Percentiles rank a stretch among this genome's conserved stretches.
These are phyloP conservation scores for Rhyacophila brunnea DNA, from an alignment of 1,140 invertebrate genomes.

Conservation along the genomic window DNA sequence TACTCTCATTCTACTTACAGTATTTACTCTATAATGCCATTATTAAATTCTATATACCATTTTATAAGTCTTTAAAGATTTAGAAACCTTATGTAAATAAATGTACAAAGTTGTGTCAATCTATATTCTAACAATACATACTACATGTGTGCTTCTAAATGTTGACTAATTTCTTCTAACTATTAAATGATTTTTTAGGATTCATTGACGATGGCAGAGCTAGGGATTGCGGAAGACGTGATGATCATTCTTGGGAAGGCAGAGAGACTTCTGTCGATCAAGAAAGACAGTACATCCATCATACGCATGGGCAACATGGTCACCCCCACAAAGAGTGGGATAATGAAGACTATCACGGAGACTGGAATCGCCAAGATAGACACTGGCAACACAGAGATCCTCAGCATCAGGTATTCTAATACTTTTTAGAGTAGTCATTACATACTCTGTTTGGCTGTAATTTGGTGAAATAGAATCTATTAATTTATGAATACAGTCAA, in stretches of 20 bases:
- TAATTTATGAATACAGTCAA: too few relatives aligned
- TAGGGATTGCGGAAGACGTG: slow-evolving; percentile 43
- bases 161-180: too few relatives aligned
- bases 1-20: background rate
- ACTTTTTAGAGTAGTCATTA: too few relatives aligned
- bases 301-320: slow-evolving; percentile 39
- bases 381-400: slow-evolving; percentile 51
- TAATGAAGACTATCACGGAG: slow-evolving; percentile 51
- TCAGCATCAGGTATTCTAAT: slow-evolving; percentile 43
- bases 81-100: too few relatives aligned
- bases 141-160: too few relatives aligned
- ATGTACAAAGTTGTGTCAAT: too few relatives aligned
- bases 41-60: too few relatives aligned
- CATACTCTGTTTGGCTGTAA: too few relatives aligned
- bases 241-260: slow-evolving; percentile 52
- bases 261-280: slow-evolving; percentile 49
- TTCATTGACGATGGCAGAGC: slow-evolving; percentile 32
- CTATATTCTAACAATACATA: too few relatives aligned
- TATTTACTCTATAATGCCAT: too few relatives aligned
- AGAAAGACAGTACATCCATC: slow-evolving; percentile 50
- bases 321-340: slow-evolving; percentile 53
- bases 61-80: too few relatives aligned
- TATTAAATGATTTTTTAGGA: slow-evolving; percentile 16
- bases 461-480: too few relatives aligned
- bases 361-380: slow-evolving; percentile 48